Conservation (phyloP, 2,113 vertebrate genomes). For the Grus americana region DNA sequence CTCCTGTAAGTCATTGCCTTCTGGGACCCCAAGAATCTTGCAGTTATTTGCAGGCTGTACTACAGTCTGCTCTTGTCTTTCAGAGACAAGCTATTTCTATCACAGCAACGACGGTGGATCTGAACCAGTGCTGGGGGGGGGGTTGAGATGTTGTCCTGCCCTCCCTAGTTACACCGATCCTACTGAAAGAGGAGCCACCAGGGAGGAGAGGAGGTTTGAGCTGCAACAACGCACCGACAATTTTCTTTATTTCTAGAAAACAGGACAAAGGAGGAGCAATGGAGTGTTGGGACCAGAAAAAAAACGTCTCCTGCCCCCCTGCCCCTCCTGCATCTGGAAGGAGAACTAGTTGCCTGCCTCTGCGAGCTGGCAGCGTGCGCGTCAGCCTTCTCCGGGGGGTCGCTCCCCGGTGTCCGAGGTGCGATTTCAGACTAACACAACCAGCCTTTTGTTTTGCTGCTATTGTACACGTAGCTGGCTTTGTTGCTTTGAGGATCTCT, state of each 20-base stretch:
- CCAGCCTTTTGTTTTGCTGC: neutral
- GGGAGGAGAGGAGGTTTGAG: neutral
- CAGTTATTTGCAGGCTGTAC: neutral
- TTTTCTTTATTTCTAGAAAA: neutral
- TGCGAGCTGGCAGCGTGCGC: neutral
- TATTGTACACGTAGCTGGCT: neutral
- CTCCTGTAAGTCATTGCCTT: neutral
- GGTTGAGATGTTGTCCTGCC: neutral
- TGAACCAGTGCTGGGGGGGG: neutral
- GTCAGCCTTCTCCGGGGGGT: neutral
- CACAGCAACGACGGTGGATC: neutral
- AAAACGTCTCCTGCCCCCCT: neutral
- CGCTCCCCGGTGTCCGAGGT: accelerated
- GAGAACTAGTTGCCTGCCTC: neutral
- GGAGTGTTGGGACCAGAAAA: conserved; percentile 5
- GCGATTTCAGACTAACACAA: neutral
- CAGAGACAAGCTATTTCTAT: neutral
- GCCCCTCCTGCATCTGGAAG: neutral
- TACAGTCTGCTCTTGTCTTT: neutral
- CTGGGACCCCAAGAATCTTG: neutral
- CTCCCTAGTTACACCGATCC: neutral
- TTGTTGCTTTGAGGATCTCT: neutral
- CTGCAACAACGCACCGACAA: neutral
- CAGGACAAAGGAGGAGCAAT: neutral
- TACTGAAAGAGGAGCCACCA: neutral